Conservation (phyloP, 2,888 invertebrate species). For the Leptopilina myrica region DNA sequence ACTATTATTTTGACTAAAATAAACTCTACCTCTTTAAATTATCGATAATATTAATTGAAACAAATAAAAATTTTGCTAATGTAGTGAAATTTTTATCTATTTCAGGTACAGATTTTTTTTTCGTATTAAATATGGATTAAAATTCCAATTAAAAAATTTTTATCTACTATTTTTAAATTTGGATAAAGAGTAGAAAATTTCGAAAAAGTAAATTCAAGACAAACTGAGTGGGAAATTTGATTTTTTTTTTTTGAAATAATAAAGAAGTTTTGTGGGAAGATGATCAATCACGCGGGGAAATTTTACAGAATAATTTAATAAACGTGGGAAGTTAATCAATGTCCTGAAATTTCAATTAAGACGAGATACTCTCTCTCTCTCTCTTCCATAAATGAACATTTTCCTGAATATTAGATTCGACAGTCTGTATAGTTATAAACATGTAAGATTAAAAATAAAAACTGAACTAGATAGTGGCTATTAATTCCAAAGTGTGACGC, state of each 20-base stretch:
- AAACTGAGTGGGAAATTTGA: neutral
- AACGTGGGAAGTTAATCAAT: constrained; percentile 16
- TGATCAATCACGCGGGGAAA: constrained; percentile 3
- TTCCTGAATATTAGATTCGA: constrained; percentile 18
- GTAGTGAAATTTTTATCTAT: too few relatives aligned
- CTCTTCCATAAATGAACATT: neutral
- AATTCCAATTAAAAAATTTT: too few relatives aligned
- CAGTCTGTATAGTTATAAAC: neutral
- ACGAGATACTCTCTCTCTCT: neutral
- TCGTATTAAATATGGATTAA: too few relatives aligned
- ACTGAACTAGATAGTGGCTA: constrained; percentile 21
- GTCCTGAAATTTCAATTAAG: constrained; percentile 18
- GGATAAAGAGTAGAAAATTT: too few relatives aligned
- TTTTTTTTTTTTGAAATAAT: neutral
- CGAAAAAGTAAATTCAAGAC: neutral
- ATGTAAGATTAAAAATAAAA: constrained; percentile 37
- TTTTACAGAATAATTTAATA: constrained; percentile 7
- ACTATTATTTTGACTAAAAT: too few relatives aligned
- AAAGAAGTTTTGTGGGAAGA: neutral
- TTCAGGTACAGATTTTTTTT: too few relatives aligned
- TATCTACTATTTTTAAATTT: too few relatives aligned
- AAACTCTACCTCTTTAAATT: too few relatives aligned
- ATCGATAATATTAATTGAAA: too few relatives aligned
- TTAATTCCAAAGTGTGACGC: constrained; percentile 40
- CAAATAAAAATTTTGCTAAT: too few relatives aligned